Base-by-base conservation (phyloP, 1,140 invertebrate species). In the Zaprionus davidi region DNA sequence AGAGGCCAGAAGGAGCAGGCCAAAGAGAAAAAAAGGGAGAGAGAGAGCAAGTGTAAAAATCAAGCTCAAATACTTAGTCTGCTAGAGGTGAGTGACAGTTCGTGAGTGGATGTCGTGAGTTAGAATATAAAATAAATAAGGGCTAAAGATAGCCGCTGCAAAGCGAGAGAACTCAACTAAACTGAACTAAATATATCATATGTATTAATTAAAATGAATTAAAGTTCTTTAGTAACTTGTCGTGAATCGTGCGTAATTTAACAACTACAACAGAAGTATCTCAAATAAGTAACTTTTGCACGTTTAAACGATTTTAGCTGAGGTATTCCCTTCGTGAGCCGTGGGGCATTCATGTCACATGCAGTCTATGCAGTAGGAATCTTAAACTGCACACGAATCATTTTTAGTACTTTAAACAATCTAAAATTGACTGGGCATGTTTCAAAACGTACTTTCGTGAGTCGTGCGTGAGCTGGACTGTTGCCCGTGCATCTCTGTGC, bases 51-150 rank as follows among this genome's bases (percentile, higher is more conserved):
- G 62, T 62, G 34, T 57, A 70, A 83, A 83, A 77, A 66, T 75
- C 82, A 75, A 71, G 76, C 71, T 62, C 41, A 75, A 82, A 79
- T 79, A 82, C 76, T 79, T 73, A 55, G 5, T 5, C n/a, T 41
- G 17, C 44, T 62, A 60, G 57, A 62, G 46, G 36, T 70, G 67
- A 15, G 24, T 31, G 11, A 74, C 55, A 79, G 13, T 3, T 56
- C 44, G 44, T 36, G 20, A 49, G 58, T 5, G 38, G 13, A 17
- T 22, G 7, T 41, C 36, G 4, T 24, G 36, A 41, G n/a, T 26
- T 3, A 11, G 1, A 9, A 17, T 1, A 17, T 3, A n/a, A 24
- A 24, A 55, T 0, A 22, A 2, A 38, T 15, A 38, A 38, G 6
- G 26, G 26, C 5, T 0, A 26, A 0, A 3, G 24, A 24, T 24